phyloP scores from a whole-genome alignment of 2,113 vertebrate species.

The Lichenostomus cassidix region DNA sequence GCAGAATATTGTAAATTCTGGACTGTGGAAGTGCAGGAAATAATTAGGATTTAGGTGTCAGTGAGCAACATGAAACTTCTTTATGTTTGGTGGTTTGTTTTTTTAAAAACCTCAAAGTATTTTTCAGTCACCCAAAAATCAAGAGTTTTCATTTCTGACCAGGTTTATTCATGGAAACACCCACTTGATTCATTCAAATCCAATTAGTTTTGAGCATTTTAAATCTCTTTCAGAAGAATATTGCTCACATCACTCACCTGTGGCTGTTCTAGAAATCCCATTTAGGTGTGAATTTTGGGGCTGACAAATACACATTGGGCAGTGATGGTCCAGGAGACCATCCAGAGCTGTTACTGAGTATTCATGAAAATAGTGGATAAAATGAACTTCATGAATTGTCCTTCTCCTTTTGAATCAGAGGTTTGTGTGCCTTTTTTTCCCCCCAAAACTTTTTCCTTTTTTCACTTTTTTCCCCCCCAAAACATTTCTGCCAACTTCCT shows the following conservation, averaged over 20 bases:
- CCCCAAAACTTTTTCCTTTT: no score
- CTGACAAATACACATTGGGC: background rate
- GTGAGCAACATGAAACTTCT: background rate
- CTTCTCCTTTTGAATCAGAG: background rate
- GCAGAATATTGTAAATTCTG: background rate
- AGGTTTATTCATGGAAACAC: background rate
- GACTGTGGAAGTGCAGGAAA: background rate
- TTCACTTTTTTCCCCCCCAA: accelerated
- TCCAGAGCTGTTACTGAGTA: background rate
- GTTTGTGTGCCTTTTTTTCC: background rate
- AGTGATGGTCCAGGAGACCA: background rate
- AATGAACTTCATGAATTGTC: background rate
- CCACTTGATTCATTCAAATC: background rate
- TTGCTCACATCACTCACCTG: background rate
- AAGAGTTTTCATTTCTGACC: background rate
- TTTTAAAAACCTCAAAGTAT: background rate
- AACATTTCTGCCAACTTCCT: background rate
- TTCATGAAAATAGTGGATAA: background rate
- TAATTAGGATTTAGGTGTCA: background rate
- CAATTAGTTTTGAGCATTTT: background rate
- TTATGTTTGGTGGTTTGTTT: background rate
- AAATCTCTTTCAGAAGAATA: background rate
- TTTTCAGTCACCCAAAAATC: background rate
- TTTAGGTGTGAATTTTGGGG: background rate
- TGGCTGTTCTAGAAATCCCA: background rate